Base-by-base conservation (phyloP, 1,140 invertebrate species). In the Anastatus disparis region DNA sequence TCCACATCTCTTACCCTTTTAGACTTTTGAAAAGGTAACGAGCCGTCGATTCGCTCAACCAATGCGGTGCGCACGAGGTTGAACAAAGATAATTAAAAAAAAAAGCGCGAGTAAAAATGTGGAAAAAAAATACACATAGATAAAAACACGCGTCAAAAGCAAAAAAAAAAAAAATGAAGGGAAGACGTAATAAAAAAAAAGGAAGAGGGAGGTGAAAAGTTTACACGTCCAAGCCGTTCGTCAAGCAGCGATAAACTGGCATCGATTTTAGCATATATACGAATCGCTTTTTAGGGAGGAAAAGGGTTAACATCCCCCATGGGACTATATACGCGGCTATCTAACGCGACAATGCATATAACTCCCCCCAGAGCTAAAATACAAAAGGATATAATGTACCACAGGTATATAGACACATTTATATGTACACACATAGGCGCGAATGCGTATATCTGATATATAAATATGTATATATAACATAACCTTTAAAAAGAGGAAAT, bases 201-300 rank as follows among this genome's bases (percentile, higher is more conserved):
- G 31, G 31, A 35, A 10, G 31, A 35, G 31, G 29, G 12, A 48
- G 48, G 31, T 22, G 27, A 40, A 26, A 13, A 50, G 64, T 53
- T 53, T 29, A 17, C 55, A 56, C 62, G 50, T 61, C n/a, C 55
- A 46, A 17, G 22, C 52, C 56, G 56, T 58, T 65, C 50, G 62
- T 61, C 53, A 52, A 50, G 20, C 17, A 20, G 31, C 35, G 65
- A 72, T 62, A 66, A 72, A 72, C 61, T n/a, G 58, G 27, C 56
- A 63, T 63, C 63, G 61, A 61, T 62, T 62, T 58, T 61, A 9
- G 17, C 52, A n/a, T n/a, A n/a, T n/a, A n/a, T n/a, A 42, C 22
- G 52, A 46, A 9, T 13, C 63, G 52, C 52, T 35, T 44, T 44
- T 56, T 56, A 27, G 24, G 52, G n/a, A n/a, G n/a, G n/a, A n/a